Conservation (phyloP, 2,113 vertebrate genomes). For the Psettodes erumei region DNA sequence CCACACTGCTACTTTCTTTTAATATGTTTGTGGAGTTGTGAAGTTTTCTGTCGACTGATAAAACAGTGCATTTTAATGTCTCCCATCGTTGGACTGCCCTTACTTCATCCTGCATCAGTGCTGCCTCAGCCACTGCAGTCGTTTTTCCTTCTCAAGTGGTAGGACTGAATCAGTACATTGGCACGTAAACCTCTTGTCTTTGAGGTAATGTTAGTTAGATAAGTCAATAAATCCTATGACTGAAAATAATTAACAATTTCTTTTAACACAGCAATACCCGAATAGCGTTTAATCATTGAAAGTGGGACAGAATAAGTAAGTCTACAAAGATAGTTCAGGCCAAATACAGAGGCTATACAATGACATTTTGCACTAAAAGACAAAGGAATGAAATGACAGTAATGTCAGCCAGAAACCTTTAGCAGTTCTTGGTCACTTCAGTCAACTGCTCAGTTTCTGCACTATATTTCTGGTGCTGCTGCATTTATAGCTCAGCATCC, state of each 20-base stretch:
- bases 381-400: not conserved
- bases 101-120: slow-evolving; percentile 30
- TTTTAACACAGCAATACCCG: not conserved
- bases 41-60: slow-evolving; percentile 26
- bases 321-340: not conserved
- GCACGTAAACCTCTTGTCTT: slow-evolving; percentile 10
- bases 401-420: not conserved
- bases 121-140: slow-evolving; percentile 14
- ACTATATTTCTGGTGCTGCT: not conserved
- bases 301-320: not conserved
- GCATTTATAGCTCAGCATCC: not conserved
- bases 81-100: slow-evolving; percentile 8
- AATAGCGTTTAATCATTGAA: slow-evolving; percentile 14
- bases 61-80: slow-evolving; percentile 5
- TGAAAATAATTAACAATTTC: slow-evolving; percentile 12
- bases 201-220: slow-evolving; percentile 9
- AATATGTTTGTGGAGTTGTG: slow-evolving; percentile 25
- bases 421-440: not conserved
- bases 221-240: slow-evolving; percentile 3
- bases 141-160: slow-evolving; percentile 6
- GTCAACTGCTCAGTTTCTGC: not conserved
- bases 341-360: not conserved
- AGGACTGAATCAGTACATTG: slow-evolving; percentile 18
- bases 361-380: not conserved
- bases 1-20: slow-evolving; percentile 13